Evolutionary conservation across 2,888 invertebrate species (phyloP).

Genomic region (Stratiomys singularior): DNA sequence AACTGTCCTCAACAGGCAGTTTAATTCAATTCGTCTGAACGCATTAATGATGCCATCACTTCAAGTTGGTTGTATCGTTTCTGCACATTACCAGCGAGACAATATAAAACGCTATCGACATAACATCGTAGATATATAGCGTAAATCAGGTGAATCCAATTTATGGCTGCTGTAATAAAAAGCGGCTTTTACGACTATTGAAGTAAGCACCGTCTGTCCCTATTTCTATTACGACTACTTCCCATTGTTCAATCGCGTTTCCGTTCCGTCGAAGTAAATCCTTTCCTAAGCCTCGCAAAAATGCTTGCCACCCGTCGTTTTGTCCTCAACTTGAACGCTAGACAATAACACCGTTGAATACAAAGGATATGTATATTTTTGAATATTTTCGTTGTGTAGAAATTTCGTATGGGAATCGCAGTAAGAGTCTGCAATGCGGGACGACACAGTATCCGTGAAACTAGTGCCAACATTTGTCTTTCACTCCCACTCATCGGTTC

Average conservation of each 20-base stretch:
- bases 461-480: not conserved
- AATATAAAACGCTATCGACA: not conserved
- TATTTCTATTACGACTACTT: slow-evolving; percentile 8
- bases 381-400: not conserved
- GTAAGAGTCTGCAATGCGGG: slow-evolving; percentile 21
- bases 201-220: slow-evolving; percentile 10
- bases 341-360: not conserved
- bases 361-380: not conserved
- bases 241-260: not conserved
- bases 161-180: slow-evolving; percentile 26
- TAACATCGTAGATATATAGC: slow-evolving; percentile 2
- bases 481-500: too few relatives aligned
- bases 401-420: not conserved
- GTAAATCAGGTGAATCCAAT: slow-evolving; percentile 43
- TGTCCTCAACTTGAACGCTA: not conserved
- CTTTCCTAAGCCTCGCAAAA: not conserved
- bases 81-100: not conserved
- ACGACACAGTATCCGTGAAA: not conserved
- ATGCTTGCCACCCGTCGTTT: not conserved
- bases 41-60: not conserved
- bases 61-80: not conserved
- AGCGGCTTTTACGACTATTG: slow-evolving; percentile 22
- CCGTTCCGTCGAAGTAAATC: not conserved
- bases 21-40: not conserved
- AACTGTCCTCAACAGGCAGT: not conserved